phyloP scores from a whole-genome alignment of 1,140 invertebrate species.

The Drosophila paulistorum region DNA sequence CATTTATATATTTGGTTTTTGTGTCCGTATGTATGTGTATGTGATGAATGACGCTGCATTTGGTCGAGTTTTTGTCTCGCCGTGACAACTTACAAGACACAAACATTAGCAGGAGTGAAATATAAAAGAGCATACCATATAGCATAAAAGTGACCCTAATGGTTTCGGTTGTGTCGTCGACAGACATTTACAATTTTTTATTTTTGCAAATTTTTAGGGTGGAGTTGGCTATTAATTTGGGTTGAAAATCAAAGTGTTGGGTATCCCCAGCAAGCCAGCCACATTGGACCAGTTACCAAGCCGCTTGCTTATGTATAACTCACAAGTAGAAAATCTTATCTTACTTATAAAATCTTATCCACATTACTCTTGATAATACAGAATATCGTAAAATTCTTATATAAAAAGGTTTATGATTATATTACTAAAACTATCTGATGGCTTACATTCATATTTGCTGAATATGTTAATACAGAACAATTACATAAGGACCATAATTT shows the following conservation, averaged over 20 bases:
- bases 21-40: conserved; percentile 22
- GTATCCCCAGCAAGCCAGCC: too few relatives aligned
- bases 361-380: too few relatives aligned
- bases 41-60: conserved; percentile 78
- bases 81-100: conserved; percentile 75
- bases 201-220: conserved; percentile 36
- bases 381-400: too few relatives aligned
- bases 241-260: conserved; percentile 5
- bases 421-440: too few relatives aligned
- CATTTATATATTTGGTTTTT: neutral
- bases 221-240: conserved; percentile 63
- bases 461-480: too few relatives aligned
- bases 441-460: too few relatives aligned
- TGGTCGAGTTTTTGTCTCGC: conserved; percentile 65
- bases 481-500: too few relatives aligned
- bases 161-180: conserved; percentile 66
- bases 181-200: conserved; percentile 36
- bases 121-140: conserved; percentile 38
- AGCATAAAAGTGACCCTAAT: conserved; percentile 67
- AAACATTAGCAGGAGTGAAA: conserved; percentile 58
- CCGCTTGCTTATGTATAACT: too few relatives aligned
- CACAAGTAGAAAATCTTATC: too few relatives aligned
- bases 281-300: too few relatives aligned
- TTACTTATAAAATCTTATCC: too few relatives aligned
- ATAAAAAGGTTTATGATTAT: too few relatives aligned